phyloP scores from a whole-genome alignment of 1,140 invertebrate genomes.

The Homarus americanus region DNA sequence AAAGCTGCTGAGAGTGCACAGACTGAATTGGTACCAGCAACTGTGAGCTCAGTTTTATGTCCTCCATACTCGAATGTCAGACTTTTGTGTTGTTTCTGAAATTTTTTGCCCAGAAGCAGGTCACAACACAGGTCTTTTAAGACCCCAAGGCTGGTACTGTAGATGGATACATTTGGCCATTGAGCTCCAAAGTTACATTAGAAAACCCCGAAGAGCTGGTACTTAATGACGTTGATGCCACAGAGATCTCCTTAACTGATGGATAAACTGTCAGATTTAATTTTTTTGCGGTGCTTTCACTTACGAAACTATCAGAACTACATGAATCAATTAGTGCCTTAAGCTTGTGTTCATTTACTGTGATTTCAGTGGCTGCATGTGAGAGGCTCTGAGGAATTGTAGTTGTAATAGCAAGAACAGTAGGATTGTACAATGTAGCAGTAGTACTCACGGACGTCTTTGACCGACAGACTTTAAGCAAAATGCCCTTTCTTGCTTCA shows the following conservation, averaged over 20 bases:
- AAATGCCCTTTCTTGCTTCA: slow-evolving; percentile 26
- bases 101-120: slow-evolving; percentile 28
- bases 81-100: background rate
- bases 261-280: slow-evolving; percentile 15
- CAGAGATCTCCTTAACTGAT: background rate
- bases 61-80: slow-evolving; percentile 16
- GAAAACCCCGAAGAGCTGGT: background rate
- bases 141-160: background rate
- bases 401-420: background rate
- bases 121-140: slow-evolving; percentile 31
- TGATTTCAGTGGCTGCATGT: slow-evolving; percentile 25
- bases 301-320: background rate
- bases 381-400: slow-evolving; percentile 23
- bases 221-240: slow-evolving; percentile 1
- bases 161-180: background rate
- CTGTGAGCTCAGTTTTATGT: slow-evolving; percentile 10
- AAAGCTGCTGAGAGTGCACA: slow-evolving; percentile 1
- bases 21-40: background rate
- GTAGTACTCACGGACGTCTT: background rate
- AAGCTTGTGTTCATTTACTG: slow-evolving; percentile 14
- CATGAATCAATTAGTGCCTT: background rate
- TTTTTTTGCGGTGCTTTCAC: background rate
- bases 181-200: background rate
- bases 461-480: background rate
- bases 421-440: slow-evolving; percentile 5